These are phyloP conservation scores for Crypturellus tataupa DNA, from an alignment of 2,797 vertebrate genomes.

Conservation along the genomic window DNA sequence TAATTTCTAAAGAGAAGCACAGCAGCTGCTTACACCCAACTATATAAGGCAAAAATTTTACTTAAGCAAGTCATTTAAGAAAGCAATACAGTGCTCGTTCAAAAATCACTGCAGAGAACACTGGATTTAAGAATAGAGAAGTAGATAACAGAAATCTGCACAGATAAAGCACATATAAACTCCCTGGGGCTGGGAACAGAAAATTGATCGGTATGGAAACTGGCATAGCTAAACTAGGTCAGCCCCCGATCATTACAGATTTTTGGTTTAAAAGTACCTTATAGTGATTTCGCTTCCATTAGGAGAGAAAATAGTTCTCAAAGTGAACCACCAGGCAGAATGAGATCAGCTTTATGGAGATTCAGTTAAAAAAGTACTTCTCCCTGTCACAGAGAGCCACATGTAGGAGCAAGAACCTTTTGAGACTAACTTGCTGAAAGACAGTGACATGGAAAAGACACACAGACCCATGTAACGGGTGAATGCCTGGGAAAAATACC, in stretches of 20 bases:
- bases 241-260: background rate
- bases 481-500: background rate
- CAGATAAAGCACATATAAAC: background rate
- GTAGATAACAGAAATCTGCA: background rate
- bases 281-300: background rate
- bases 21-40: background rate
- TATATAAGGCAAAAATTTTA: background rate
- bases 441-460: accelerated
- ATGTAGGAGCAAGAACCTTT: background rate
- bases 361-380: background rate
- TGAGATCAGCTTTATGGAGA: background rate
- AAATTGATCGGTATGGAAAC: conserved; percentile 1
- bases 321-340: accelerated
- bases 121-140: background rate
- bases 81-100: background rate
- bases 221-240: background rate
- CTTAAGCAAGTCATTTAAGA: background rate
- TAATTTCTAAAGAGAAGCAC: background rate
- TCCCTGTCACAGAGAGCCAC: background rate
- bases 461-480: background rate
- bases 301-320: background rate
- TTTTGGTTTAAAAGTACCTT: background rate
- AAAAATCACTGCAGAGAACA: background rate
- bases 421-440: background rate
- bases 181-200: background rate